phyloP scores from a whole-genome alignment of 2,797 vertebrate species.

The Sciurus carolinensis region DNA sequence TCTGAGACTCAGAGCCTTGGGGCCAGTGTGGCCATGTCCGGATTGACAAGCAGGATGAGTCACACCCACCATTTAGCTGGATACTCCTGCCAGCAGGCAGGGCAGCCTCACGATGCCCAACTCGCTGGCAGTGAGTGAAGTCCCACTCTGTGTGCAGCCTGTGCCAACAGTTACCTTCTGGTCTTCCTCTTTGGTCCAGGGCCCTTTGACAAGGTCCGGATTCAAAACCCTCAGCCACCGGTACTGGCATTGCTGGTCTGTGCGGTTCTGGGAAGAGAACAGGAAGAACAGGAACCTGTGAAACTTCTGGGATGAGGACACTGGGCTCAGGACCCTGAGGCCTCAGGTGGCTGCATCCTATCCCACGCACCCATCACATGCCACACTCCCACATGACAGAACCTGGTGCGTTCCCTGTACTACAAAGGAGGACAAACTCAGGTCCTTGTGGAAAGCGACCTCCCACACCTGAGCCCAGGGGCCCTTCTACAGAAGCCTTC shows the following conservation, averaged over 20 bases:
- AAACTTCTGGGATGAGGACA: not conserved
- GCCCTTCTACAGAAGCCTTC: not conserved
- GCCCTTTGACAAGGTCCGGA: slow-evolving; percentile 97
- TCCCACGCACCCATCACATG: not conserved
- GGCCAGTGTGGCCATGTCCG: too few species aligned
- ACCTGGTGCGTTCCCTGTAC: not conserved
- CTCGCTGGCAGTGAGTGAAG: accelerated
- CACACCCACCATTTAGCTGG: not conserved
- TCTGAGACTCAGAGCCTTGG: not conserved
- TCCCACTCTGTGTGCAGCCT: too few species aligned
- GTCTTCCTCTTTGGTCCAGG: slow-evolving; percentile 99
- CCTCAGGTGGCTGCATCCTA: not conserved
- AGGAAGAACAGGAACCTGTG: not conserved
- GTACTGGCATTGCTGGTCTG: slow-evolving; percentile 97
- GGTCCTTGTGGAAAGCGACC: not conserved
- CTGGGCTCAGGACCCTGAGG: not conserved
- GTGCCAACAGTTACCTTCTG: slow-evolving; percentile 92
- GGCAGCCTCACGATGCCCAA: not conserved
- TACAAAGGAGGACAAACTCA: not conserved
- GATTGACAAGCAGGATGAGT: not conserved
- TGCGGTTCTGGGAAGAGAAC: slow-evolving; percentile 91
- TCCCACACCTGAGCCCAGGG: not conserved
- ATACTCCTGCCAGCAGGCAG: not conserved
- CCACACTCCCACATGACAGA: not conserved
- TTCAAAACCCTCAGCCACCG: slow-evolving; percentile 98